Percentiles rank a stretch among this genome's conserved stretches.
Evolutionary conservation across 2,113 vertebrate genomes (phyloP).

Genomic region (Phainopepla nitens): DNA sequence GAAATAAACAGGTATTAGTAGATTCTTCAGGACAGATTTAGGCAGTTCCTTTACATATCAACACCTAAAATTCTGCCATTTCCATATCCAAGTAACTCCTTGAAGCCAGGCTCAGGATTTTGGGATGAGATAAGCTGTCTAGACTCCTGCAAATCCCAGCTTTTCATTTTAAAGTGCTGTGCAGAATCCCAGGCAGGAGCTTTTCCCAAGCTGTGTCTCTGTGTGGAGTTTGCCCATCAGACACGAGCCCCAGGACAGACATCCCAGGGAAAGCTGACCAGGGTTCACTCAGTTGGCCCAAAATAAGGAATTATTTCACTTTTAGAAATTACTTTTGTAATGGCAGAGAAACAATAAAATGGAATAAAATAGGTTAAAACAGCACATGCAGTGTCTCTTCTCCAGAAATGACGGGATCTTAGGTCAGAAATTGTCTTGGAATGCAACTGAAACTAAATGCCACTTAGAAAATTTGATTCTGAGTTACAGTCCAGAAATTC

Average conservation of each 20-base stretch:
- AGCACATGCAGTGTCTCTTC: neutral
- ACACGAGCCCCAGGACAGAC: neutral
- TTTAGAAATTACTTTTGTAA: neutral
- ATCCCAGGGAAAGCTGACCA: neutral
- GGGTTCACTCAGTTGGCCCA: neutral
- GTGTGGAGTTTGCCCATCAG: neutral
- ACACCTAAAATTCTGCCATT: neutral
- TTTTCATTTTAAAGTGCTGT: neutral
- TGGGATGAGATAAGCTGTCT: neutral
- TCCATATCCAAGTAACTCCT: neutral
- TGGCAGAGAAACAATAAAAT: neutral
- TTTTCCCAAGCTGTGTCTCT: neutral
- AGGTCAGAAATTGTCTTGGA: neutral
- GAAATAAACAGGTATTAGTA: conserved; percentile 25
- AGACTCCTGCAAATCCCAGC: neutral
- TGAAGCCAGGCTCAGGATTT: neutral
- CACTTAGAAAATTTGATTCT: neutral
- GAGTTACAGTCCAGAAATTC: neutral
- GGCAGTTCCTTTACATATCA: neutral
- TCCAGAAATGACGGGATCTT: neutral
- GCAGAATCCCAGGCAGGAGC: neutral
- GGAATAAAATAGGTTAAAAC: neutral
- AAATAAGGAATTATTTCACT: neutral
- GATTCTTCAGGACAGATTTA: neutral
- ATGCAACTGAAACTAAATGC: neutral